phyloP scores from a whole-genome alignment of 2,888 invertebrate genomes.

The Drosophila sordidapex region DNA sequence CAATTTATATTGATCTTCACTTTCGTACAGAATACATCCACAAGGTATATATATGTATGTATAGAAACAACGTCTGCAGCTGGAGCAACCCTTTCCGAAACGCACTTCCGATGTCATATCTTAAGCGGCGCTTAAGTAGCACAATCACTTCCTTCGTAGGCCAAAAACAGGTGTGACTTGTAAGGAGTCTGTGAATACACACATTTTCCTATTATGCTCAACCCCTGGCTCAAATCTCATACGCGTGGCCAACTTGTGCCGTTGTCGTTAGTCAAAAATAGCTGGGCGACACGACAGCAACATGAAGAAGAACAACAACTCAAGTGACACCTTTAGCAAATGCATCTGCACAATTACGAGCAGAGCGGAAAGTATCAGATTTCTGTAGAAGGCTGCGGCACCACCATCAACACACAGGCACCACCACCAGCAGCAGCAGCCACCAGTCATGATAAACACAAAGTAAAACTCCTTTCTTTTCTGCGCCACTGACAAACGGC shows the following conservation, averaged over 20 bases:
- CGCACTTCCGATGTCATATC: constrained; percentile 23
- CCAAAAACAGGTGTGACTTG: constrained; percentile 49
- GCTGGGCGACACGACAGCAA: constrained; percentile 52
- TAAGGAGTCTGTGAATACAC: background rate
- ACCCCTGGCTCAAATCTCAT: constrained; percentile 54
- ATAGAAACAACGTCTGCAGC: constrained; percentile 24
- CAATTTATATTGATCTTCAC: background rate
- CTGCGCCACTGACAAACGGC: constrained; percentile 81
- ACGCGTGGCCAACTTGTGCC: constrained; percentile 77
- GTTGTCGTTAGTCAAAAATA: constrained; percentile 70
- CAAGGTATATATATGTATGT: background rate
- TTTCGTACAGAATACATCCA: background rate
- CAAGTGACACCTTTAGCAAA: constrained; percentile 77
- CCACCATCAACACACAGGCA: constrained; percentile 14
- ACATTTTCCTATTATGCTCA: constrained; percentile 19
- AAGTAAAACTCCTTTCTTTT: constrained; percentile 77
- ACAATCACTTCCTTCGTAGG: constrained; percentile 32
- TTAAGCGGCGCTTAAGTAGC: constrained; percentile 13
- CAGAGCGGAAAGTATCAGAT: constrained; percentile 71
- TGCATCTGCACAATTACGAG: constrained; percentile 80
- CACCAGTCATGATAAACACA: constrained; percentile 46
- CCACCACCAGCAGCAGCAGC: constrained; percentile 40
- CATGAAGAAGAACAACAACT: constrained; percentile 53
- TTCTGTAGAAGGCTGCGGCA: constrained; percentile 65
- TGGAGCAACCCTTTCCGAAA: constrained; percentile 27